Evolutionary conservation across 2,113 vertebrate species (phyloP).

Genomic region (Lycaon pictus): DNA sequence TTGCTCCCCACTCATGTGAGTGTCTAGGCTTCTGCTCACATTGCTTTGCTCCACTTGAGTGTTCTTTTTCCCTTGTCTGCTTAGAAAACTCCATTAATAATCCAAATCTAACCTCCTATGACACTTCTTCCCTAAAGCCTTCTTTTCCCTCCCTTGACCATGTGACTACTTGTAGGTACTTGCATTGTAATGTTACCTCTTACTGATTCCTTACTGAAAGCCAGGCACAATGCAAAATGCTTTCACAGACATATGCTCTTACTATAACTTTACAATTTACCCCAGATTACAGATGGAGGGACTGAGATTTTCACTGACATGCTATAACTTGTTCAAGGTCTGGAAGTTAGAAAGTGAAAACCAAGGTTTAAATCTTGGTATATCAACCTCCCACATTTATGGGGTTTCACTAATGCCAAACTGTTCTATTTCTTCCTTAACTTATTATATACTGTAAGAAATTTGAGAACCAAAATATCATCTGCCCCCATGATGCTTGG

Average conservation of each 20-base stretch:
- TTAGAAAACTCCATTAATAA: not conserved
- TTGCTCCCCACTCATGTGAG: not conserved
- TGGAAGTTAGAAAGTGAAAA: slow-evolving; percentile 6
- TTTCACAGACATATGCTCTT: not conserved
- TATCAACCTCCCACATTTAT: not conserved
- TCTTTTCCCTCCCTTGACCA: not conserved
- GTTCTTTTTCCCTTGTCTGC: not conserved
- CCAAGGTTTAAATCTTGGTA: not conserved
- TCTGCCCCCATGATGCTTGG: not conserved
- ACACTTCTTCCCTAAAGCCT: not conserved
- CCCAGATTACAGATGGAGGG: not conserved
- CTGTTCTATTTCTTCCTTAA: not conserved
- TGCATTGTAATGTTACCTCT: not conserved
- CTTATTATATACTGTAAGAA: not conserved
- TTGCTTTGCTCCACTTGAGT: not conserved
- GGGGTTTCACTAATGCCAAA: not conserved
- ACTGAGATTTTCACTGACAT: not conserved
- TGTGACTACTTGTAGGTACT: not conserved
- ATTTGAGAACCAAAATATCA: not conserved
- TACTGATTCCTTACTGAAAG: not conserved
- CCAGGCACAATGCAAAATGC: not conserved
- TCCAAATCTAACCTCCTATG: not conserved
- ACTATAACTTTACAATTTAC: not conserved
- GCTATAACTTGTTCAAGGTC: not conserved
- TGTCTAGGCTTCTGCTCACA: not conserved